A percentile compares a stretch with the other conserved stretches of the same genome.
Evolutionary conservation across 1,140 invertebrate species (phyloP).

Genomic region (Tetranychus cinnabarinus): DNA sequence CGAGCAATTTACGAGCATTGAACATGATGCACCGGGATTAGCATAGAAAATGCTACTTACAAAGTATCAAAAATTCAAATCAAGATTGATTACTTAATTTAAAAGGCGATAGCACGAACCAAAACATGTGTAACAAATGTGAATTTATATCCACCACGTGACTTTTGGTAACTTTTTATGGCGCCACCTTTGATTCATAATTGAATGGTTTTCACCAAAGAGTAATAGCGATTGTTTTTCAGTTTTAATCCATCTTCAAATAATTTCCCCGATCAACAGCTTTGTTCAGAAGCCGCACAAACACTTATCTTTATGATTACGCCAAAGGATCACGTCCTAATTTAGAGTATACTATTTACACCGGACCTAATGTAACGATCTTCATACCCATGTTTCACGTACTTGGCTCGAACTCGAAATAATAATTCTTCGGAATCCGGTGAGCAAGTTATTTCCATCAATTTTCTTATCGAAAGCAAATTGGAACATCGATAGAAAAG

Average conservation of each 20-base stretch:
- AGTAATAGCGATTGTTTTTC: constrained; percentile 37
- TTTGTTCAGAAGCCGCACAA: constrained; percentile 49
- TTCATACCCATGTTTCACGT: constrained; percentile 29
- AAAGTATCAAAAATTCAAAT: too few relatives aligned
- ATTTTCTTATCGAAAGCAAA: constrained; percentile 12
- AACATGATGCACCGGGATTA: too few relatives aligned
- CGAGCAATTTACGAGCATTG: too few relatives aligned
- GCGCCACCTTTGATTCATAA: too few relatives aligned
- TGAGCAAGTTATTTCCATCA: background rate
- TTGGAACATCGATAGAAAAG: constrained; percentile 10
- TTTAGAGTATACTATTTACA: constrained; percentile 62
- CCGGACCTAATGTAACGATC: constrained; percentile 43
- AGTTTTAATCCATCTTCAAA: constrained; percentile 13
- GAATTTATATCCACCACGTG: too few relatives aligned
- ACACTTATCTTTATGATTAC: constrained; percentile 41
- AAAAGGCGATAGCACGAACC: too few relatives aligned
- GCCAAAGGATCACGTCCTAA: constrained; percentile 36
- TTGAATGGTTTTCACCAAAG: too few relatives aligned
- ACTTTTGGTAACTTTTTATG: too few relatives aligned
- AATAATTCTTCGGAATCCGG: background rate
- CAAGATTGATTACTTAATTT: too few relatives aligned
- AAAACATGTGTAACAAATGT: too few relatives aligned
- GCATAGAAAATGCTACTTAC: too few relatives aligned
- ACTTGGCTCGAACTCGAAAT: background rate
- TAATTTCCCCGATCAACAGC: constrained; percentile 21